Evolutionary conservation across 2,797 vertebrate species (phyloP).

Genomic region (Lophotriccus pileatus): DNA sequence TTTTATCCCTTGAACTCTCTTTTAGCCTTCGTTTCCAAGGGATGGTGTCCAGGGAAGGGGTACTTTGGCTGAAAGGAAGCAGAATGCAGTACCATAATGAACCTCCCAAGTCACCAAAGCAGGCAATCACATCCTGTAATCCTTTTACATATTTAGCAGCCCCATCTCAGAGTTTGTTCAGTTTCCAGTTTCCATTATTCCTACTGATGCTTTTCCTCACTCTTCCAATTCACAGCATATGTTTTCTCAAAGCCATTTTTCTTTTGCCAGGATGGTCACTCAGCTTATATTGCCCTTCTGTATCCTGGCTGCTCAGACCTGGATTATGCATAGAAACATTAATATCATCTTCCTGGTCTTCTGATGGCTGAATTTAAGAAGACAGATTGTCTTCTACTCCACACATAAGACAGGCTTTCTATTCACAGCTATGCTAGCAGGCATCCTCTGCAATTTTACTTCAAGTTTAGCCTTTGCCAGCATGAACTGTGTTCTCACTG

Average conservation of each 20-base stretch:
- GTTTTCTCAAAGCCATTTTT: not conserved
- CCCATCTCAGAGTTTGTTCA: not conserved
- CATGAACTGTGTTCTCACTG: not conserved
- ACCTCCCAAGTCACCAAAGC: not conserved
- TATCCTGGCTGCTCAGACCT: not conserved
- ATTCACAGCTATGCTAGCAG: not conserved
- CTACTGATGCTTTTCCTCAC: not conserved
- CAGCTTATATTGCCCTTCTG: not conserved
- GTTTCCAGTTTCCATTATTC: conserved; percentile 40
- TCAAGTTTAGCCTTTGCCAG: not conserved
- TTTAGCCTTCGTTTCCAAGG: not conserved
- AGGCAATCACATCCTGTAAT: not conserved
- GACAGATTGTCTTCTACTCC: not conserved
- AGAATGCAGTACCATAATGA: not conserved
- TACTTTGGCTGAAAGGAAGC: not conserved
- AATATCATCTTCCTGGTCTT: not conserved
- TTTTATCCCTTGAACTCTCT: not conserved
- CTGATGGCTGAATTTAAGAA: not conserved
- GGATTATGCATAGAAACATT: not conserved
- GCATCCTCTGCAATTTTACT: not conserved
- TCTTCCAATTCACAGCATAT: not conserved
- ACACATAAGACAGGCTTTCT: not conserved
- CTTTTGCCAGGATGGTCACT: not conserved
- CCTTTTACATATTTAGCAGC: conserved; percentile 4
- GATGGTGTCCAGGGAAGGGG: not conserved